A percentile compares a stretch with the other conserved stretches of the same genome.
These are phyloP conservation scores for Thamnophis sirtalis DNA, from an alignment of 2,113 vertebrate genomes.

Conservation along the genomic window DNA sequence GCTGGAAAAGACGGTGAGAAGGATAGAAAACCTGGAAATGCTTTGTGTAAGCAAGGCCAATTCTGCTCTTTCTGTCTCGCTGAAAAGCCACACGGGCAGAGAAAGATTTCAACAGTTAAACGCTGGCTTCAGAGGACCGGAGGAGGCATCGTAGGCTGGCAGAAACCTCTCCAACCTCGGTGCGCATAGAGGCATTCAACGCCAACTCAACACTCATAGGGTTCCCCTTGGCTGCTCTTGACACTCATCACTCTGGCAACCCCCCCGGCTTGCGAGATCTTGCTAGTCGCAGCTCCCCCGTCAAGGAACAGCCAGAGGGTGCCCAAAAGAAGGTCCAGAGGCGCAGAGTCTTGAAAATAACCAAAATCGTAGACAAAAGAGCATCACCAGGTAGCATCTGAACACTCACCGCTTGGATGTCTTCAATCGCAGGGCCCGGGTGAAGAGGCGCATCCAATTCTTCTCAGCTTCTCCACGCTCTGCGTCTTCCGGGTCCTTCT, in stretches of 20 bases:
- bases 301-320: no score
- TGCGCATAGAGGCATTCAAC: background rate
- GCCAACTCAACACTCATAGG: background rate
- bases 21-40: background rate
- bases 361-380: fast-evolving
- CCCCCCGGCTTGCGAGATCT: background rate
- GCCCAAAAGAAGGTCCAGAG: background rate
- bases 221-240: background rate
- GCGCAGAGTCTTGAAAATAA: no score
- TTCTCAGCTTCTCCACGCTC: background rate
- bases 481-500: background rate
- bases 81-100: background rate
- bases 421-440: slow-evolving; percentile 10
- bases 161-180: background rate
- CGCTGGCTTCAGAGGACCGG: background rate
- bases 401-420: slow-evolving; percentile 51
- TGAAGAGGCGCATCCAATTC: slow-evolving; percentile 50
- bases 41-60: background rate
- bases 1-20: background rate
- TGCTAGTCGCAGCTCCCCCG: background rate
- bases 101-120: background rate
- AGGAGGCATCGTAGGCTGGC: background rate
- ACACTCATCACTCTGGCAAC: background rate
- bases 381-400: fast-evolving
- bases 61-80: background rate